Evolutionary conservation across 1,140 invertebrate species (phyloP), one percentile per base, ranked within the genome.

Genomic region (Drosophila nasuta): DNA sequence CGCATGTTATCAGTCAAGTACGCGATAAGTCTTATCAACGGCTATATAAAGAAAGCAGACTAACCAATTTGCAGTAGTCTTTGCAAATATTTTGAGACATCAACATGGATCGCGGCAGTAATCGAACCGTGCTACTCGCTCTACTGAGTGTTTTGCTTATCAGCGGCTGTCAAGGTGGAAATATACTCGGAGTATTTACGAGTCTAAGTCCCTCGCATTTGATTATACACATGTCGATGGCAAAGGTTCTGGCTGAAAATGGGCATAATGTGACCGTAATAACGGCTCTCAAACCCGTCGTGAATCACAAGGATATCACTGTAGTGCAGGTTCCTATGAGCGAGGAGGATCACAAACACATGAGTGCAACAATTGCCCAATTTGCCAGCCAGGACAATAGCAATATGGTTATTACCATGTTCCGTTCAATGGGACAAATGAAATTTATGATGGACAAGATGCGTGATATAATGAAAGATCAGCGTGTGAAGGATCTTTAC

Each of bases 231-330:
- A 86, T 91, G 86, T 85, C 91, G 1, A 70, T 92, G 58, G 72
- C 69, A 1, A 75, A 73, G 30, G 71, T 80, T 8, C 28, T 92
- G 20, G 89, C 81, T 0, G 89, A 92, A 20, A 43, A 59, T 3
- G 89, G 89, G 3, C 91, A 92, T 38, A 87, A 92, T 64, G 73
- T 92, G 0, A 92, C 91, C 0, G 86, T 92, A 1, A 82, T 92
- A 0, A 77, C 79, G 0, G 49, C 57, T 0, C 2, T 87, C 0
- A 79, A 82, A 28, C 90, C 90, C 0, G 67, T 77, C 2, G 17
- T 82, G 0, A 64, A 10, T 3, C 81, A 85, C 33, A 77, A 68
- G n/a, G 60, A 76, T 2, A 85, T 91, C 5, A 73, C 64, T 0
- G 43, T 80, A 1, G 62, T 91, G 3, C 59, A 68, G 2, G 68